Percentiles rank a stretch among this genome's conserved stretches.
Conservation (phyloP, 2,888 invertebrate genomes). For the Diploptera punctata region DNA sequence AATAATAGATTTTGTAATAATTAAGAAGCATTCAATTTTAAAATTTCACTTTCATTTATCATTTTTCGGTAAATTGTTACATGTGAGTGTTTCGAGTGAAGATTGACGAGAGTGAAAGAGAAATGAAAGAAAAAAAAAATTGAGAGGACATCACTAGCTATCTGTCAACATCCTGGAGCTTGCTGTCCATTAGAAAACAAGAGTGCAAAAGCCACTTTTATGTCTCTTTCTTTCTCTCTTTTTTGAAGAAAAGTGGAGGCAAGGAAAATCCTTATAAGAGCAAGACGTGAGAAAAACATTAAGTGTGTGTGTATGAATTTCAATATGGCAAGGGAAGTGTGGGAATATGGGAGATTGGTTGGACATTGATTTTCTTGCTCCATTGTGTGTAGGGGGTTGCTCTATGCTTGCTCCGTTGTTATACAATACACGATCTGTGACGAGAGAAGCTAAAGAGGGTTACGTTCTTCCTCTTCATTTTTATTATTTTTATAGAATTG, state of each 20-base stretch:
- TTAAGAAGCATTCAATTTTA: too few relatives aligned
- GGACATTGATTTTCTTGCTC: slow-evolving; percentile 1
- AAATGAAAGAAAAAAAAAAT: too few relatives aligned
- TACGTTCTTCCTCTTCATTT: background rate
- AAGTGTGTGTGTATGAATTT: slow-evolving; percentile 38
- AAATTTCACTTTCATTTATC: too few relatives aligned
- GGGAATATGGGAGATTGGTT: slow-evolving; percentile 12
- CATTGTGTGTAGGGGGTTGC: background rate
- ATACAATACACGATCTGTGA: slow-evolving; percentile 8
- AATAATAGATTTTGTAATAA: too few relatives aligned
- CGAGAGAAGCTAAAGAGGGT: background rate
- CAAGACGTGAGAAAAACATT: slow-evolving; percentile 19
- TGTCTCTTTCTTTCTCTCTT: too few relatives aligned
- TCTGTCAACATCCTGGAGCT: too few relatives aligned
- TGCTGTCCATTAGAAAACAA: background rate
- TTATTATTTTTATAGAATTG: background rate
- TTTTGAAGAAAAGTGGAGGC: background rate
- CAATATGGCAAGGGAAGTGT: slow-evolving; percentile 18
- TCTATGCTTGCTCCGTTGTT: slow-evolving; percentile 7
- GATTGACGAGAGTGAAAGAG: too few relatives aligned
- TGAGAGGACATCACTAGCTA: too few relatives aligned
- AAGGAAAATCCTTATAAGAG: background rate
- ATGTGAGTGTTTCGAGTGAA: too few relatives aligned
- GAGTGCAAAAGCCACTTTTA: background rate
- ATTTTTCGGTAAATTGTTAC: too few relatives aligned